Conservation (phyloP, 2,113 vertebrate species). For the Pagrus major region DNA sequence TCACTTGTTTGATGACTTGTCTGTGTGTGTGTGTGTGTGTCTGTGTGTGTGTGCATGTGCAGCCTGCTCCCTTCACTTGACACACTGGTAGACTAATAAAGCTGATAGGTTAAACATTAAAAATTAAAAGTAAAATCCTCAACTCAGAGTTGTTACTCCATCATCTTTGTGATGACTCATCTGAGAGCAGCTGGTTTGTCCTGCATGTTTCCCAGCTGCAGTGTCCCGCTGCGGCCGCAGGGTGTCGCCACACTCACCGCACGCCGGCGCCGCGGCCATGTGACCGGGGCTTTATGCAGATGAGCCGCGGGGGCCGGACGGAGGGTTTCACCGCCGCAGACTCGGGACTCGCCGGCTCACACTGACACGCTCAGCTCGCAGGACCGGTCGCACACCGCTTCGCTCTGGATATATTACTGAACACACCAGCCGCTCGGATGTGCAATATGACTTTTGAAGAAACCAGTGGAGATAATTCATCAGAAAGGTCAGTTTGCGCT, state of each 20-base stretch:
- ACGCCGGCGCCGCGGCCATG: not conserved
- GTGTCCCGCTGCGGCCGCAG: not conserved
- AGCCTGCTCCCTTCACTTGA: too few species aligned
- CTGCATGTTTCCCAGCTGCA: not conserved
- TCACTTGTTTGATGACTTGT: too few species aligned
- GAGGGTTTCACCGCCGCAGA: conserved; percentile 9
- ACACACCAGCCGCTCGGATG: conserved; percentile 66
- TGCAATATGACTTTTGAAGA: conserved; percentile 89
- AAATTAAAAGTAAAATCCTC: too few species aligned
- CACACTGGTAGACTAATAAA: too few species aligned
- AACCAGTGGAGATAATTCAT: conserved; percentile 78
- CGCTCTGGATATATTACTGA: conserved; percentile 49
- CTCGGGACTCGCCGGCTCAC: not conserved
- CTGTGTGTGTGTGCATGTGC: too few species aligned
- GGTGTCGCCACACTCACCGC: conserved; percentile 37
- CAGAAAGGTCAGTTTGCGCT: conserved; percentile 75
- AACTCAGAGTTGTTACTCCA: too few species aligned
- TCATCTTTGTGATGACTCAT: too few species aligned
- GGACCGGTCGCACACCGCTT: not conserved
- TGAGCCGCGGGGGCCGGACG: conserved; percentile 2
- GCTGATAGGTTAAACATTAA: too few species aligned
- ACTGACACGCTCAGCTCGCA: not conserved
- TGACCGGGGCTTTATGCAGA: conserved; percentile 74
- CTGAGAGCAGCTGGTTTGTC: too few species aligned
- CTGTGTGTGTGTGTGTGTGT: too few species aligned